A percentile compares a stretch with the other conserved stretches of the same genome.
Evolutionary conservation across 1,140 invertebrate genomes (phyloP).

Genomic region (Cecropterus lyciades): DNA sequence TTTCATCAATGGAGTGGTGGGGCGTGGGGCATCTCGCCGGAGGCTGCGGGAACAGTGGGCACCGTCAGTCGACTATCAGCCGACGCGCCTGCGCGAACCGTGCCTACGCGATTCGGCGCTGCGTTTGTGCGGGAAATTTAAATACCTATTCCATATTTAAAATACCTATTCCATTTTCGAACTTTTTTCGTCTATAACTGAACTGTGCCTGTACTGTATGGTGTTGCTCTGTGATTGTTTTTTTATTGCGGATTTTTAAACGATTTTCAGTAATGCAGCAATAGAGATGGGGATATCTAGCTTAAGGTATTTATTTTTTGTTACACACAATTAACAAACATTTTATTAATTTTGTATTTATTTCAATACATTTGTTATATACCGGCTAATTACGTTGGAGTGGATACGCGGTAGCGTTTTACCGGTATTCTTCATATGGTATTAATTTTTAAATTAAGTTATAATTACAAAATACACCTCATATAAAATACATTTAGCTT

Average conservation of each 20-base stretch:
- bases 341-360: neutral
- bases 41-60: constrained; percentile 49
- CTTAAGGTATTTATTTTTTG: constrained; percentile 60
- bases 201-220: constrained; percentile 55
- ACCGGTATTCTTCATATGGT: no score
- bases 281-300: constrained; percentile 64
- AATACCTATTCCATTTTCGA: constrained; percentile 35
- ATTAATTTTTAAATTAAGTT: no score
- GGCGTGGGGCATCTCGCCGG: constrained; percentile 51
- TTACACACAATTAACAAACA: constrained; percentile 20
- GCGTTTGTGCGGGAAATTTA: constrained; percentile 63
- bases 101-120: constrained; percentile 38
- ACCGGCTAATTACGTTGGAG: no score
- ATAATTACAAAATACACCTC: no score
- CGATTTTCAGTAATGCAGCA: constrained; percentile 62
- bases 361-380: no score
- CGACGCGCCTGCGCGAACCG: constrained; percentile 59
- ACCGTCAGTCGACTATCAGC: constrained; percentile 53
- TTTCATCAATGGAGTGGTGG: constrained; percentile 77
- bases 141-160: constrained; percentile 42
- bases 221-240: constrained; percentile 50
- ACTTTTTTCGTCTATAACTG: constrained; percentile 41
- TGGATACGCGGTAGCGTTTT: no score
- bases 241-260: constrained; percentile 43
- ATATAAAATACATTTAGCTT: no score